Evolutionary conservation across 2,113 vertebrate genomes (phyloP), one percentile per base, ranked within the genome.

Genomic region (Hydrochoerus hydrochaeris): DNA sequence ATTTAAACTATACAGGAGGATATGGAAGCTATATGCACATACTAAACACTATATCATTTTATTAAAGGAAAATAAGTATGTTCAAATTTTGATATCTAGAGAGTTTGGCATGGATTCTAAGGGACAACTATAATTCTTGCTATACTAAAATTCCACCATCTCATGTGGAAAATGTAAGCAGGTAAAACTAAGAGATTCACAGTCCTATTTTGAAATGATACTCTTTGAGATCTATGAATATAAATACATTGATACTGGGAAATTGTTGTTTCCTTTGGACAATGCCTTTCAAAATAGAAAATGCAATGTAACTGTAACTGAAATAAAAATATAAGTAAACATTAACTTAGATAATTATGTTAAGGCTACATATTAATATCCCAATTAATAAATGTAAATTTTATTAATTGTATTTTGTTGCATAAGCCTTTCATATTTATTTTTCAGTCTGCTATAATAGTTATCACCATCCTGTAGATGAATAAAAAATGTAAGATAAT

Each of bases 241-340:
- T 69, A 86, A 93, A 85, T 32, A 0, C 1, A 86, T 81, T 30
- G 91, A 73, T 10, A 83, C 5, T 75, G 85, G 22, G 38, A 90
- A 96, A 60, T 19, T 38, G 14, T 89, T 82, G 38, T 19, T 63
- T 78, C n/a, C 54, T 94, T 86, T 78, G 22, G n/a, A 87, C 35
- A 94, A 91, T 85, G 3, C 52, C 75, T 94, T 91, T 80, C 32
- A 86, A 90, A 97, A 60, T 44, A 94, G 17, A 17, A 83, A 52
- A 94, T 82, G 3, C 10, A 85, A 58, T 85, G 4, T 69, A 77
- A 95, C 20, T 96, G 1, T n/a, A 95, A 91, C 77, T 67, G 26
- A 90, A 90, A 88, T 24, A 86, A 91, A 94, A 92, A 81, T 46
- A 78, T 63, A 88, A 60, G 32, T 62, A 82, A 89, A 91, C 54